Evolutionary conservation across 2,113 vertebrate genomes (phyloP).

Genomic region (Apteryx mantelli): DNA sequence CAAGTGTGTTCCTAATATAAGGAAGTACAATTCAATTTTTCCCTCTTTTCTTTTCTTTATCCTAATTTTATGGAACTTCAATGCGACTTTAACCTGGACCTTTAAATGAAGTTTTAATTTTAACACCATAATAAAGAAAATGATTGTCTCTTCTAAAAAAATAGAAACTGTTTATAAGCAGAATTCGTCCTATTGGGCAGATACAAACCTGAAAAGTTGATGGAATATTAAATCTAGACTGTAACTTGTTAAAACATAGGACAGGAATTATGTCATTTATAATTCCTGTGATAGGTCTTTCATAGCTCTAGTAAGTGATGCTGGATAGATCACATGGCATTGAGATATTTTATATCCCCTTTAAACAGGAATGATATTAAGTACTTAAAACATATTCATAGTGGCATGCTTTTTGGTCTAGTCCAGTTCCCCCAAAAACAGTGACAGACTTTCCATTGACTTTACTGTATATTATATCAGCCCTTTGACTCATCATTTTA

Average conservation of each 20-base stretch:
- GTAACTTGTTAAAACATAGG: background rate
- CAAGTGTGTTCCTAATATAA: background rate
- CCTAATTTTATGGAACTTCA: background rate
- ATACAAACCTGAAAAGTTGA: background rate
- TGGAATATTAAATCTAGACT: background rate
- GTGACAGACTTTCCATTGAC: background rate
- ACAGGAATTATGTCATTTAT: background rate
- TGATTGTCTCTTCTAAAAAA: background rate
- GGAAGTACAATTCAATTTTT: background rate
- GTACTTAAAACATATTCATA: background rate
- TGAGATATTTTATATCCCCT: background rate
- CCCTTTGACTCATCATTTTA: background rate
- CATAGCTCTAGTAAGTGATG: background rate
- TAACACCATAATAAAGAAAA: background rate
- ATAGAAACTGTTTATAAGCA: background rate
- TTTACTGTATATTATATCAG: background rate
- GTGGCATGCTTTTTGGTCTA: background rate
- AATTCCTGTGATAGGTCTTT: background rate
- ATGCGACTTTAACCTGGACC: background rate
- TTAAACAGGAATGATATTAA: background rate
- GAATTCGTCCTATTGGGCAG: background rate
- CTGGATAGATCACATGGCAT: background rate
- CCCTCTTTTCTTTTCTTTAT: background rate
- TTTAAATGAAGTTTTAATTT: conserved; percentile 10
- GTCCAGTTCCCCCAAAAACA: background rate